These are phyloP conservation scores for Xylota segnis DNA, from an alignment of 2,888 invertebrate genomes.

Conservation along the genomic window DNA sequence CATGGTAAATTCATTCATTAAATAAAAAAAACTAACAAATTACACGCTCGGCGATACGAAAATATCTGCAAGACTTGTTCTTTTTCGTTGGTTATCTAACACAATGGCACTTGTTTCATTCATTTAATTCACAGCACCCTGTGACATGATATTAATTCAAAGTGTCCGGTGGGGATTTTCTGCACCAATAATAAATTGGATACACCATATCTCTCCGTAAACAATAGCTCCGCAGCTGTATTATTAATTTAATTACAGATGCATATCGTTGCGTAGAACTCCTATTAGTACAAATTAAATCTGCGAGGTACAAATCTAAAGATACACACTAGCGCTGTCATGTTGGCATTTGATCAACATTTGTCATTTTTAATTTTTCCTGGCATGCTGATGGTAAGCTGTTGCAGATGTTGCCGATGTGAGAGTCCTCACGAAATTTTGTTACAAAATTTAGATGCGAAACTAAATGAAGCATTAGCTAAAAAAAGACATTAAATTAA, in stretches of 20 bases:
- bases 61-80: constrained; percentile 36
- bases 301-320: constrained; percentile 62
- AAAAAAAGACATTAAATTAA: constrained; percentile 6
- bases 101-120: constrained; percentile 73
- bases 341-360: constrained; percentile 76
- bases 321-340: constrained; percentile 63
- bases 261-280: constrained; percentile 17
- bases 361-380: constrained; percentile 63
- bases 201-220: constrained; percentile 42
- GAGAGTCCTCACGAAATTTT: constrained; percentile 52
- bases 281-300: constrained; percentile 9
- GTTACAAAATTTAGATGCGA: constrained; percentile 57
- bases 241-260: constrained; percentile 57
- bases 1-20: constrained; percentile 48
- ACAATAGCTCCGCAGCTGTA: constrained; percentile 70
- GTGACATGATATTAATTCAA: constrained; percentile 65
- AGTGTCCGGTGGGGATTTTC: constrained; percentile 53
- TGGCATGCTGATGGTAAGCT: constrained; percentile 27
- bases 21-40: constrained; percentile 31
- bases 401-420: constrained; percentile 32
- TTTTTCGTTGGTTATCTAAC: constrained; percentile 53
- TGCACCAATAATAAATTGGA: constrained; percentile 60
- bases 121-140: constrained; percentile 57
- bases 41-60: constrained; percentile 30
- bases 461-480: constrained; percentile 58